Evolutionary conservation across 2,797 vertebrate genomes (phyloP), one percentile per base, ranked within the genome.

Genomic region (Pantherophis vulpinus): DNA sequence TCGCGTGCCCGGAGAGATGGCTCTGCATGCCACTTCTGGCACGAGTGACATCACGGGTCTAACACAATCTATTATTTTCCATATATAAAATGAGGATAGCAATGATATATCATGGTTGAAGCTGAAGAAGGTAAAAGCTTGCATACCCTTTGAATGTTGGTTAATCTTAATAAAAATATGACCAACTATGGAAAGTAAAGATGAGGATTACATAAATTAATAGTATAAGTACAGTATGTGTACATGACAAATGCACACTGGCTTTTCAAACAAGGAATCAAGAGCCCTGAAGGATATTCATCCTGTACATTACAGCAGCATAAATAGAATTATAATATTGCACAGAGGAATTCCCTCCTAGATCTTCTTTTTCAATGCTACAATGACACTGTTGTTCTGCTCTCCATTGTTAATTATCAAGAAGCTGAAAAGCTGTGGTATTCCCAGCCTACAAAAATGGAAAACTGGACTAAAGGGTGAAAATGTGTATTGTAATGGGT

Each of bases 371-470:
- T 96, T 92, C 92, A 86, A 94, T 92, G 88, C 92, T 47, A 97
- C 97, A 97, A 97, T 97, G 94, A 93, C 93, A 93, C 95, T 90
- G 96, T 97, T 97, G 96, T 97, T 96, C 94, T 88, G 95, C 94
- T 96, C 95, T 97, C 97, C 96, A 97, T 96, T 96, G 95, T 96
- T 96, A 96, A 96, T 97, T 97, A 96, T 97, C 95, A 95, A 86
- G 94, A 93, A 93, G 94, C 94, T 94, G 94, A 96, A 93, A 96
- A 91, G 95, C 96, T 92, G 63, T 96, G 95, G 93, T 95, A 95
- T 97, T 97, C 96, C 95, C 96, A 96, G 95, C 95, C 96, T 95
- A 96, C 94, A 66, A 87, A 59, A 89, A 91, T 61, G 58, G 58
- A 60, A 93, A 93, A 9, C 37, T 42, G 42, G 90, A 91, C 58